Conservation (phyloP, 2,113 vertebrate genomes). For the Raja brachyura region DNA sequence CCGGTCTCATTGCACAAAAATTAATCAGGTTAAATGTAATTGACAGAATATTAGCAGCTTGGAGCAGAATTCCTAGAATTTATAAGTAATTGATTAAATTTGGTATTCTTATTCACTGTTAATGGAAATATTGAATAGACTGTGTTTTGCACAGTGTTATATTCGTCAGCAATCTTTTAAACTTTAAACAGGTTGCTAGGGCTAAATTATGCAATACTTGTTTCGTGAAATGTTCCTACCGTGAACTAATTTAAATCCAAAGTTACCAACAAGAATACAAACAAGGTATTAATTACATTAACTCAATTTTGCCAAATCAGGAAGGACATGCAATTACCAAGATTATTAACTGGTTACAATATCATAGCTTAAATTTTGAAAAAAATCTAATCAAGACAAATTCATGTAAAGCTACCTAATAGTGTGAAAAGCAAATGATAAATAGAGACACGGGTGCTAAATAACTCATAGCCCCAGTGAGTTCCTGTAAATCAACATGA, state of each 20-base stretch:
- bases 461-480: not conserved
- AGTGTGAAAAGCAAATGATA: not conserved
- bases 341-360: not conserved
- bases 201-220: not conserved
- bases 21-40: not conserved
- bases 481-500: not conserved
- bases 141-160: not conserved
- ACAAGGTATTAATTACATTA: not conserved
- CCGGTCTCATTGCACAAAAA: not conserved
- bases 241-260: not conserved
- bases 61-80: not conserved
- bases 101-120: not conserved
- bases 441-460: not conserved
- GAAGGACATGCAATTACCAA: not conserved
- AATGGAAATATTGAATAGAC: not conserved
- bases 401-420: not conserved
- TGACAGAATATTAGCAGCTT: not conserved
- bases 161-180: not conserved
- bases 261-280: not conserved
- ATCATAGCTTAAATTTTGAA: not conserved
- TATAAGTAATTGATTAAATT: not conserved
- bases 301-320: not conserved
- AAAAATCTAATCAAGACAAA: not conserved
- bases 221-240: not conserved
- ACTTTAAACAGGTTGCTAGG: not conserved